Evolutionary conservation across 64 coral and sea anemone genomes (phyloP).

Genomic region (Cladopsammia gracilis): DNA sequence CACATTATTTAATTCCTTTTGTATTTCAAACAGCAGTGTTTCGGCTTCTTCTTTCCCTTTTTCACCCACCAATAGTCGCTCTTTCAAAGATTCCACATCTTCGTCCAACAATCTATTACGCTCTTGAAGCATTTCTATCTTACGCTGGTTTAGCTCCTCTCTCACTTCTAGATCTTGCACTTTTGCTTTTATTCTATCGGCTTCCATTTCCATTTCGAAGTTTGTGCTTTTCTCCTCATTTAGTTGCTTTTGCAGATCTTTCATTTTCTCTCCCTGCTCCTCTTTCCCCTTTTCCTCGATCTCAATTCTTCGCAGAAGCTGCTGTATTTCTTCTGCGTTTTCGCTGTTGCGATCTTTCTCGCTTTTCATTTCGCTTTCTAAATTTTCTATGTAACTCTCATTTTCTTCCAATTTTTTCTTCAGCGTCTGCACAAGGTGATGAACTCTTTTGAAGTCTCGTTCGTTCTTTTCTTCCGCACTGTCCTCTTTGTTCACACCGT

Average conservation of each 20-base stretch:
- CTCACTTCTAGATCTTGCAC: neutral
- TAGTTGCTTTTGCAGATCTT: neutral
- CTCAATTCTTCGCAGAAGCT: neutral
- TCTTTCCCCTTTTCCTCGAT: neutral
- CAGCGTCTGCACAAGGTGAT: slow-evolving; percentile 19
- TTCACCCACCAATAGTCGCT: neutral
- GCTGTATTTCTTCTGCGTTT: slow-evolving; percentile 50
- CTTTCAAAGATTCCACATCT: slow-evolving; percentile 20
- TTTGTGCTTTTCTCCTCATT: neutral
- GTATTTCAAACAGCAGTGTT: slow-evolving; percentile 23
- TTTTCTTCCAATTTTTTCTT: slow-evolving; percentile 49
- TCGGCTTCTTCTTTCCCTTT: slow-evolving; percentile 29
- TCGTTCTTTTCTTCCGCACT: neutral
- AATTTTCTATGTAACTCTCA: slow-evolving; percentile 13
- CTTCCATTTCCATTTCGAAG: slow-evolving; percentile 9
- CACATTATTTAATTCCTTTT: slow-evolving; percentile 6
- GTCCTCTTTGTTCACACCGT: neutral
- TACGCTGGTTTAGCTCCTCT: neutral
- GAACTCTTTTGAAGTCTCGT: neutral
- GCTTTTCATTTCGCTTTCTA: slow-evolving; percentile 58
- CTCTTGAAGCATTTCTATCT: slow-evolving; percentile 43
- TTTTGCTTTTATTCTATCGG: neutral
- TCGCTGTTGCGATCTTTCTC: slow-evolving; percentile 40
- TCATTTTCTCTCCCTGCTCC: neutral
- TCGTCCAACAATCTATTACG: slow-evolving; percentile 12